These are phyloP conservation scores for Caenorhabditis brenneri DNA, from an alignment of 1,140 invertebrate genomes.

Conservation along the genomic window DNA sequence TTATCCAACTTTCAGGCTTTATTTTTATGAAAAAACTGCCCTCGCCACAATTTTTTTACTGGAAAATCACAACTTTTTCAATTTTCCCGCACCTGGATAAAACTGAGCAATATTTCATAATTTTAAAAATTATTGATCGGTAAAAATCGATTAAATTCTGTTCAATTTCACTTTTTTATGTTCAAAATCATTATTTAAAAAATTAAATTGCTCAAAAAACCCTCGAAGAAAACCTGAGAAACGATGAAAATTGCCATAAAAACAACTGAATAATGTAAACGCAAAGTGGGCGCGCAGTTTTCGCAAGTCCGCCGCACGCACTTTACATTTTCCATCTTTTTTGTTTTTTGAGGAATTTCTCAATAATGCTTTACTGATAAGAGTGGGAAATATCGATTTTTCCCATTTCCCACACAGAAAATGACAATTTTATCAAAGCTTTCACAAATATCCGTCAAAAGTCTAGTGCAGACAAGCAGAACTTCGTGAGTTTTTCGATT, in stretches of 20 bases:
- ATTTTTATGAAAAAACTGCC: no score
- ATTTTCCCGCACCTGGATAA: not conserved
- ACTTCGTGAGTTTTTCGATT: not conserved
- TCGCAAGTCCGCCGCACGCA: not conserved
- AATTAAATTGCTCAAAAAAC: not conserved
- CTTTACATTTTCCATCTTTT: not conserved
- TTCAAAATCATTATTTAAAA: not conserved
- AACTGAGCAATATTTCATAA: conserved; percentile 10
- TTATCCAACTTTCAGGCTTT: no score
- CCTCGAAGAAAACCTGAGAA: not conserved
- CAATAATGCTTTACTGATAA: not conserved
- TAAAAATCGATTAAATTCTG: no score
- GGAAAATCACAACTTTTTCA: no score
- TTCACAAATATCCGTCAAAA: conserved; percentile 1
- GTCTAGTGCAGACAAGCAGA: not conserved
- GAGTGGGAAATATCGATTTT: not conserved
- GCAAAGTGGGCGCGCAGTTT: not conserved
- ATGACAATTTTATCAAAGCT: conserved; percentile 23
- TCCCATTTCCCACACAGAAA: not conserved
- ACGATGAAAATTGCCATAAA: not conserved
- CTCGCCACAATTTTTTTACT: no score
- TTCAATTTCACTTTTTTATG: no score
- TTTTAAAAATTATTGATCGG: no score
- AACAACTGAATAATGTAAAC: not conserved
- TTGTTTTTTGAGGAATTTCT: not conserved